Evolutionary conservation across 2,888 invertebrate species (phyloP).

Genomic region (Diadegma fenestrale): DNA sequence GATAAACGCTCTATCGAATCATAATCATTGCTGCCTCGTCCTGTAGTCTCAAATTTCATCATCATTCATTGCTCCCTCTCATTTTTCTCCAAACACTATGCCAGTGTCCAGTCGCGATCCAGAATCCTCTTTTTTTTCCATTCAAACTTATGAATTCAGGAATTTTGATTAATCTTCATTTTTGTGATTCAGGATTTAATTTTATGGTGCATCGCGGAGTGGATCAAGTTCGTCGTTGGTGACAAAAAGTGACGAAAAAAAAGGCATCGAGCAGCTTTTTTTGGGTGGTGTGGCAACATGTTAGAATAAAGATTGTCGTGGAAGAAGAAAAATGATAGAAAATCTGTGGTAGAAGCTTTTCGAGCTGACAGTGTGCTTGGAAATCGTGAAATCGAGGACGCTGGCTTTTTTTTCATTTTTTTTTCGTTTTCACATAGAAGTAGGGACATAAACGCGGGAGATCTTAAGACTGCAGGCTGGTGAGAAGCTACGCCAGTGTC

Average conservation of each 20-base stretch:
- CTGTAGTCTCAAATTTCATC: not conserved
- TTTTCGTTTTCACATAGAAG: not conserved
- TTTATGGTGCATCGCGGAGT: conserved; percentile 19
- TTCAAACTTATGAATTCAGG: not conserved
- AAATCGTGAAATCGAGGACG: conserved; percentile 18
- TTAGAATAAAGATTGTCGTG: not conserved
- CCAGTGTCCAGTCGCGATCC: not conserved
- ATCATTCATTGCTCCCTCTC: not conserved
- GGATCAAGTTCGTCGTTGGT: not conserved
- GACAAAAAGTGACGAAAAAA: not conserved
- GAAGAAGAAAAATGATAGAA: not conserved
- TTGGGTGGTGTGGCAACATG: not conserved
- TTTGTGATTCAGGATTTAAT: conserved; percentile 16
- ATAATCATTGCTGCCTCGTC: not conserved
- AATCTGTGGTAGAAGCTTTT: not conserved
- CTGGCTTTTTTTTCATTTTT: conserved; percentile 9
- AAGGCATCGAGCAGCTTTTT: not conserved
- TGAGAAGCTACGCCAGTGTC: conserved; percentile 23
- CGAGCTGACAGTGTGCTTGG: conserved; percentile 14
- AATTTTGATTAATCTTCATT: not conserved
- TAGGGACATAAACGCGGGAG: not conserved
- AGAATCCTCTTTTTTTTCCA: not conserved
- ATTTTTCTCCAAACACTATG: not conserved
- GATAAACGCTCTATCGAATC: conserved; percentile 17
- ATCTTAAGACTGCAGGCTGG: conserved; percentile 27